These are phyloP conservation scores for Rhagoletis zephyria DNA, from an alignment of 1,140 invertebrate genomes.

Conservation along the genomic window DNA sequence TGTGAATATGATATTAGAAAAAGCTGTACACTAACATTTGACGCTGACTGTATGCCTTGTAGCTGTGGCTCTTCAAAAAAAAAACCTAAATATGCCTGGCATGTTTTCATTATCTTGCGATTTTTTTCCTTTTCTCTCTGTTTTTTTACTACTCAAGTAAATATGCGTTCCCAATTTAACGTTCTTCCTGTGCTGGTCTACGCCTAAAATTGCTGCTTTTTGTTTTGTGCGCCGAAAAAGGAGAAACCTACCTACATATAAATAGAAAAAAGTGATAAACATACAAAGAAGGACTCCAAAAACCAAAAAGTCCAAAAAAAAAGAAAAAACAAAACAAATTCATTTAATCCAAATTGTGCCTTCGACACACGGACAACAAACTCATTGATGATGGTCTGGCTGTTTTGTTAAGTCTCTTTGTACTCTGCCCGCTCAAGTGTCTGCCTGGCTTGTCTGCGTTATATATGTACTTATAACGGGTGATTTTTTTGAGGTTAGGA, in stretches of 20 bases:
- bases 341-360: conserved; percentile 40
- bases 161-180: conserved; percentile 12
- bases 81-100: background rate
- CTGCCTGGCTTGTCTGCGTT: background rate
- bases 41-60: no score
- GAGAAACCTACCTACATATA: background rate
- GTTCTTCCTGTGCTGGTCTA: conserved; percentile 39
- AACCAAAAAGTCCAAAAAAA: background rate
- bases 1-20: no score
- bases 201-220: conserved; percentile 21
- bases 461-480: no score
- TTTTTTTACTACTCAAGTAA: background rate
- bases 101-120: background rate
- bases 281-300: background rate
- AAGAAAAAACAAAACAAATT: conserved; percentile 1
- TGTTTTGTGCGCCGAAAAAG: background rate
- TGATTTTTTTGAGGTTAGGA: no score
- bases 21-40: no score
- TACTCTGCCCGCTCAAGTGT: conserved; percentile 23
- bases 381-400: background rate
- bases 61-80: background rate
- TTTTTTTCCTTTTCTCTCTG: background rate
- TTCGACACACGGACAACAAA: conserved; percentile 2
- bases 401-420: background rate
- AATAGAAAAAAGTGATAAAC: background rate